Evolutionary conservation across 2,888 invertebrate species (phyloP).

Genomic region (Tachina grossa): DNA sequence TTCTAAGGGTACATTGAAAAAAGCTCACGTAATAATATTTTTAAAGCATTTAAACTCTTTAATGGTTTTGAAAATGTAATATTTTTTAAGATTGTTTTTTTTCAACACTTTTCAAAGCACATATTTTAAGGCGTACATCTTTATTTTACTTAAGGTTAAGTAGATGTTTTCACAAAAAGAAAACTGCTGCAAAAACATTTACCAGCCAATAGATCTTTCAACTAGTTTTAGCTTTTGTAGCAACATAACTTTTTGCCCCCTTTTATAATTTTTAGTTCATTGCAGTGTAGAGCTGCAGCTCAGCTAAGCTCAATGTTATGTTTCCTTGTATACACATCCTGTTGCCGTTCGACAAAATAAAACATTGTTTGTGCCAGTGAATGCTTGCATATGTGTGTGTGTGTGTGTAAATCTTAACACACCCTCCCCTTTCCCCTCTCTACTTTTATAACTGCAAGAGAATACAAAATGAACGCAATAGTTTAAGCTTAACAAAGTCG

Average conservation of each 20-base stretch:
- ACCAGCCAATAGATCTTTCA: conserved; percentile 61
- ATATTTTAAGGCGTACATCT: conserved; percentile 32
- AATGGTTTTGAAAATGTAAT: conserved; percentile 40
- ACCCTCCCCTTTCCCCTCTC: conserved; percentile 41
- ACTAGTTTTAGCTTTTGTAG: conserved; percentile 21
- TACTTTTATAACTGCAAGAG: conserved; percentile 34
- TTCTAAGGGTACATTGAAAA: too few relatives aligned
- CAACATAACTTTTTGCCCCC: conserved; percentile 54
- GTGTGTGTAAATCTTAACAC: conserved; percentile 10
- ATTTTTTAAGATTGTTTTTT: conserved; percentile 29
- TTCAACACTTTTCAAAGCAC: conserved; percentile 13
- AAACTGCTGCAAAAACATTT: conserved; percentile 17
- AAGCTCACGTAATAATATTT: not conserved
- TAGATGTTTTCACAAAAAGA: conserved; percentile 37
- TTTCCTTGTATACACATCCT: conserved; percentile 65
- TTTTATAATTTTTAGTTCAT: conserved; percentile 24
- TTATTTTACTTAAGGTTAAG: conserved; percentile 46
- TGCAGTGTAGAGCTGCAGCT: conserved; percentile 10
- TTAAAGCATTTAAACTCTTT: conserved; percentile 10
- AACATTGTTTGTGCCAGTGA: not conserved
- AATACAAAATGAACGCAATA: conserved; percentile 46
- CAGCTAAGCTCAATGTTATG: conserved; percentile 50
- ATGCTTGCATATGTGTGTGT: not conserved
- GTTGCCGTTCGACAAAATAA: conserved; percentile 50
- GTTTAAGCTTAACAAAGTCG: conserved; percentile 67